Conservation (phyloP, 2,888 invertebrate genomes). For the Himalopsyche tibetana region DNA sequence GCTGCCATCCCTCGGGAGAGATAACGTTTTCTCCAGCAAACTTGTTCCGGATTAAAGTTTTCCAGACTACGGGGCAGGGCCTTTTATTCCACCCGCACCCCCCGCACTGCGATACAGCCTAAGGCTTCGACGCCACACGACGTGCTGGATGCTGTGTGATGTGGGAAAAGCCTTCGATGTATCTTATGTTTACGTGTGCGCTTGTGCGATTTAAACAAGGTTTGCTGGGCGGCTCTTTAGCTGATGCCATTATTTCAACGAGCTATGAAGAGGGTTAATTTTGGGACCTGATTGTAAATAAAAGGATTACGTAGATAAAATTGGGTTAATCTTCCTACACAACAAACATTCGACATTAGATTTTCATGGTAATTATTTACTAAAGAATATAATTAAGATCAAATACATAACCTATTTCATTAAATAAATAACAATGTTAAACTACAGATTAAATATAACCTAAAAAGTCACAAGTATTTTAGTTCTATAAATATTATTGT, state of each 20-base stretch:
- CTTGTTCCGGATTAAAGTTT: slow-evolving; percentile 66
- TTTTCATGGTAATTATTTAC: not conserved
- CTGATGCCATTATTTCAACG: slow-evolving; percentile 40
- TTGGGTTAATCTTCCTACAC: slow-evolving; percentile 27
- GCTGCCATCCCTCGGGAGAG: slow-evolving; percentile 62
- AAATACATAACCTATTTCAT: too few species aligned
- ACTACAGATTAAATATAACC: too few species aligned
- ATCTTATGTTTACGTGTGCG: slow-evolving; percentile 32
- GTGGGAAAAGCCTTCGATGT: slow-evolving; percentile 27
- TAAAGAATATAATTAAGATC: too few species aligned
- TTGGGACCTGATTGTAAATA: slow-evolving; percentile 36
- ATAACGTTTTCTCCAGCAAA: slow-evolving; percentile 64
- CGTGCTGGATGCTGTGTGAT: slow-evolving; percentile 36
- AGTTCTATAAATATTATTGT: too few species aligned
- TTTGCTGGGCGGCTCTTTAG: slow-evolving; percentile 20
- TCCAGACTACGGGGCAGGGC: slow-evolving; percentile 57
- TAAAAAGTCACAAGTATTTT: too few species aligned
- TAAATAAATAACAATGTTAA: too few species aligned
- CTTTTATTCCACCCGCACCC: slow-evolving; percentile 24
- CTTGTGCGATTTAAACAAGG: slow-evolving; percentile 32
- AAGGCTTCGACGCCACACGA: slow-evolving; percentile 41
- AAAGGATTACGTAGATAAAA: slow-evolving; percentile 41
- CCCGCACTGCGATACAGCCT: slow-evolving; percentile 42
- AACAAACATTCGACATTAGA: slow-evolving; percentile 39
- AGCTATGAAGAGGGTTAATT: slow-evolving; percentile 40